These are phyloP conservation scores for Botrylloides violaceus DNA, from an alignment of 23 tunicate genomes.

Conservation along the genomic window DNA sequence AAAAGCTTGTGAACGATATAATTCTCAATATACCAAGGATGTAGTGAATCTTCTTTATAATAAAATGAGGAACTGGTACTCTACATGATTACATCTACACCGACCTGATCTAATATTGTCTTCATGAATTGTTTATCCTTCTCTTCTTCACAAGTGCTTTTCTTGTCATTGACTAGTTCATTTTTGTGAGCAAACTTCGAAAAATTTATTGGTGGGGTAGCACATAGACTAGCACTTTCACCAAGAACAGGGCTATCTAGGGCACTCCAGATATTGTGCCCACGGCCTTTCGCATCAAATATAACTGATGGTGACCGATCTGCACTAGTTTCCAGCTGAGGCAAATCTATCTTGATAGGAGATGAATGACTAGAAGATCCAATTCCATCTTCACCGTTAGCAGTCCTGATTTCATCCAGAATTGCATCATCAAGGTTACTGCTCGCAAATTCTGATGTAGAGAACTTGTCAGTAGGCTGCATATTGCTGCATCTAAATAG, in stretches of 20 bases:
- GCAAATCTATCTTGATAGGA: constrained; percentile 6
- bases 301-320: constrained; percentile 14
- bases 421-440: constrained; percentile 9
- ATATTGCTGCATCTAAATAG: background rate
- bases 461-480: constrained; percentile 11
- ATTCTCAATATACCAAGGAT: too few species aligned
- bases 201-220: background rate
- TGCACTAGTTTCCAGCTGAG: constrained; percentile 11
- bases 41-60: too few species aligned
- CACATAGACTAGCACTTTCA: constrained; percentile 57
- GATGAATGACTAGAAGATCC: constrained; percentile 8
- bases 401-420: constrained; percentile 8
- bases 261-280: constrained; percentile 7
- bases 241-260: constrained; percentile 22
- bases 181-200: background rate
- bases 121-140: constrained; percentile 32
- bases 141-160: background rate
- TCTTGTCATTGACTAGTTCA: background rate
- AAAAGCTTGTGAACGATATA: too few species aligned
- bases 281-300: background rate
- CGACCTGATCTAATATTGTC: constrained; percentile 44
- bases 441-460: constrained; percentile 14
- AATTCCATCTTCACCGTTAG: constrained; percentile 9
- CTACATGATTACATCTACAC: too few species aligned
- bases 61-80: too few species aligned